These are phyloP conservation scores for Poeciliopsis gracilis DNA, from an alignment of 2,797 vertebrate genomes.

Conservation along the genomic window DNA sequence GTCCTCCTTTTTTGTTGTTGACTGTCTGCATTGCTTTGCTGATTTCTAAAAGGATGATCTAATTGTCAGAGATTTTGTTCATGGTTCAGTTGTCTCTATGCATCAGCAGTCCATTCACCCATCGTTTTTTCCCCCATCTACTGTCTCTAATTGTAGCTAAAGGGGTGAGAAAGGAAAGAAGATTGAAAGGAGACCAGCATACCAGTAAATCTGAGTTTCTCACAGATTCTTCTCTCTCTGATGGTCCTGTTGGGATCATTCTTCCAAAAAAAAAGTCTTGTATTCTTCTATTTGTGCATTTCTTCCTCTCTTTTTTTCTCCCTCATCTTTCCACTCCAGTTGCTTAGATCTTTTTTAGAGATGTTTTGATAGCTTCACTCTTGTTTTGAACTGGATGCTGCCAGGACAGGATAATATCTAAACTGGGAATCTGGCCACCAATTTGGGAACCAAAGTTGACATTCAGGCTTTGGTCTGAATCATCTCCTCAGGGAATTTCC, in stretches of 20 bases:
- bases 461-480: slow-evolving; percentile 10
- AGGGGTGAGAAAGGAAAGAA: slow-evolving; percentile 68
- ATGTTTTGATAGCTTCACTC: background rate
- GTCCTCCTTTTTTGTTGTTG: slow-evolving; percentile 60
- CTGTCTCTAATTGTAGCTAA: slow-evolving; percentile 65
- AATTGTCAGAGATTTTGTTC: slow-evolving; percentile 75
- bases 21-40: slow-evolving; percentile 77
- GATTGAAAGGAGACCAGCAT: slow-evolving; percentile 55
- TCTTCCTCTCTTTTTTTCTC: slow-evolving; percentile 31
- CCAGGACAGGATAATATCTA: slow-evolving; percentile 38
- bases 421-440: slow-evolving; percentile 30
- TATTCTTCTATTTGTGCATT: slow-evolving; percentile 40
- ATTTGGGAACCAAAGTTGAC: slow-evolving; percentile 26
- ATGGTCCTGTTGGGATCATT: slow-evolving; percentile 44
- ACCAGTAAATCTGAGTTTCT: slow-evolving; percentile 56
- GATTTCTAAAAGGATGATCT: slow-evolving; percentile 78
- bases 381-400: slow-evolving; percentile 40
- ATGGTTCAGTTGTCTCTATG: slow-evolving; percentile 70
- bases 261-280: slow-evolving; percentile 34
- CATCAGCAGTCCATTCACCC: slow-evolving; percentile 67
- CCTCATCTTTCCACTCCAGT: slow-evolving; percentile 52
- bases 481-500: slow-evolving; percentile 32
- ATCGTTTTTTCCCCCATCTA: slow-evolving; percentile 49
- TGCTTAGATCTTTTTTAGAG: slow-evolving; percentile 12
- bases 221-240: slow-evolving; percentile 40